These are phyloP conservation scores for Caenorhabditis tropicalis DNA, from an alignment of 1,140 invertebrate species.

Conservation along the genomic window DNA sequence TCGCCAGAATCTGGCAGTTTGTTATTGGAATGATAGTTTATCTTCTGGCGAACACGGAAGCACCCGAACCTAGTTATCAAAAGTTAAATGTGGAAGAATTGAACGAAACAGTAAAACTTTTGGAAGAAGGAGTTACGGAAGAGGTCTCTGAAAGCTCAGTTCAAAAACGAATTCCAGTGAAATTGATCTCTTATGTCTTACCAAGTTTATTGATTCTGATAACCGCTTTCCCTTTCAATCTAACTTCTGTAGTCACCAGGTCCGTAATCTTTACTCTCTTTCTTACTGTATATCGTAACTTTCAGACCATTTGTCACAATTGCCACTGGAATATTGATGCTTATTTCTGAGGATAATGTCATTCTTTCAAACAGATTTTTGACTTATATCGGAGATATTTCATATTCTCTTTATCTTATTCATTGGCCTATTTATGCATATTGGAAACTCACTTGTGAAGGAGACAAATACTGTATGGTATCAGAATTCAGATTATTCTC, in stretches of 20 bases:
- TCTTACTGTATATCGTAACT: neutral
- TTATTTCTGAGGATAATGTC: neutral
- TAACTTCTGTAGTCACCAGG: neutral
- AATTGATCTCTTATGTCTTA: no score
- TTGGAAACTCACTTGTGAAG: neutral
- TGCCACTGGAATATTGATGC: neutral
- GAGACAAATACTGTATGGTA: no score
- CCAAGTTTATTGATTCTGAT: no score
- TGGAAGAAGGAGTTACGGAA: neutral
- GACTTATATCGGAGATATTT: neutral
- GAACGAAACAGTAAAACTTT: neutral
- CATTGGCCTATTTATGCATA: neutral
- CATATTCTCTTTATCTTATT: neutral
- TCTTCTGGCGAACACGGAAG: neutral
- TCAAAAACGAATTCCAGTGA: no score
- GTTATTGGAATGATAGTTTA: neutral
- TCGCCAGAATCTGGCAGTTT: constrained; percentile 12
- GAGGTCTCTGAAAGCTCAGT: neutral
- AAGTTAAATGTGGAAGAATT: neutral
- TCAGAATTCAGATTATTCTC: no score
- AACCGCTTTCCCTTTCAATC: no score
- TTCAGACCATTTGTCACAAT: neutral
- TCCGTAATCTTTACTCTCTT: neutral
- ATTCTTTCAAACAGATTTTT: neutral
- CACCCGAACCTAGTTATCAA: neutral